Evolutionary conservation across 2,888 invertebrate genomes (phyloP), one percentile per base, ranked within the genome.

Genomic region (Melanchra persicariae): DNA sequence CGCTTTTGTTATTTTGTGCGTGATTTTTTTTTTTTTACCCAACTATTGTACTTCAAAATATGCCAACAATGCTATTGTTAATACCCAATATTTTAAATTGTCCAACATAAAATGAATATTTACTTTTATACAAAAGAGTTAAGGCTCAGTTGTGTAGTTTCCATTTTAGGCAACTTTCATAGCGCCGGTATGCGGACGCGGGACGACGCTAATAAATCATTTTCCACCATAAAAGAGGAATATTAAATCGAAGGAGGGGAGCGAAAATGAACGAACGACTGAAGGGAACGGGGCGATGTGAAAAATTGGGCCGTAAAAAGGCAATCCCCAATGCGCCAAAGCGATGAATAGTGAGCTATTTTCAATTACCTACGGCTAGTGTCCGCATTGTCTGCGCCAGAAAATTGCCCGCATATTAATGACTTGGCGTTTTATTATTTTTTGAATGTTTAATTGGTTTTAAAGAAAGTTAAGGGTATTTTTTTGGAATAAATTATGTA

Each of bases 231-330:
- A 92, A 93, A 93, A 90, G 89, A 88, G 90, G 93, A 92, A 93
- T 93, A 93, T 93, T 93, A 93, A 93, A 93, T 93, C 89, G 92
- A 92, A 92, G 89, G 90, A 91, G 81, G 76, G 75, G 90, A 90
- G 86, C 85, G 87, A 89, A 90, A 92, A 91, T 89, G 91, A 91
- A 90, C 70, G 80, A 92, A 91, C 88, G 91, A 91, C 88, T 76
- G 81, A 90, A 89, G 89, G 87, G 83, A 63, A 70, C 62, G 71
- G 73, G 24, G 62, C 75, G 77, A 87, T 86, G 91, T 92, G 93
- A 94, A 93, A 93, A 94, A 93, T 93, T 93, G 92, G 91, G 89
- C 87, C 91, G 90, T 93, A 93, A 94, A 93, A 91, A 91, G 90
- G 91, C 92, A 91, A 93, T 92, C 90, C 90, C 84, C 88, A 86